Evolutionary conservation across 2,797 vertebrate species (phyloP).

Genomic region (Ceyx erithaca): DNA sequence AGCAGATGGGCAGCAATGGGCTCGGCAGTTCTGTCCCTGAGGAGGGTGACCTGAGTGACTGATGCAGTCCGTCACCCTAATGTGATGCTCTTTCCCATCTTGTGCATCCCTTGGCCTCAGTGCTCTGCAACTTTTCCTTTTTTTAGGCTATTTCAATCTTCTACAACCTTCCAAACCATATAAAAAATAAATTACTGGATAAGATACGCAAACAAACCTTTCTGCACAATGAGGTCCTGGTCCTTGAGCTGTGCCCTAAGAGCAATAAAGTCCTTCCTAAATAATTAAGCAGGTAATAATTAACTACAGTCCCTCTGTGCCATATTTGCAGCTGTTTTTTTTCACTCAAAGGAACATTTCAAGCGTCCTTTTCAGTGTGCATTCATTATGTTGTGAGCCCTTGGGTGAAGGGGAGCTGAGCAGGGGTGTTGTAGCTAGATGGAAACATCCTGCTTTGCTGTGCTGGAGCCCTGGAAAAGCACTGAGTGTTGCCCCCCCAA

Average conservation of each 20-base stretch:
- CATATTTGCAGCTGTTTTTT: neutral
- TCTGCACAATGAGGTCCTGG: neutral
- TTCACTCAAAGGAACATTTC: neutral
- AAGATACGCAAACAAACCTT: neutral
- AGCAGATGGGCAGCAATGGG: neutral
- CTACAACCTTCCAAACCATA: neutral
- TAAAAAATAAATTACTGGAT: neutral
- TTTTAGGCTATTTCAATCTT: neutral
- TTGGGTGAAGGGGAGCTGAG: neutral
- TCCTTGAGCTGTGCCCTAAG: neutral
- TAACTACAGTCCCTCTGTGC: fast-evolving
- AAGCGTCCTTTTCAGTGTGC: fast-evolving
- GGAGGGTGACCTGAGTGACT: neutral
- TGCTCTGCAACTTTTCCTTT: neutral
- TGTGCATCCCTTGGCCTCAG: fast-evolving
- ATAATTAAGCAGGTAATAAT: constrained; percentile 11
- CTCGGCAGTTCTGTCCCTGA: neutral
- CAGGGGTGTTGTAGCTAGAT: neutral
- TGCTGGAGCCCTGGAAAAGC: neutral
- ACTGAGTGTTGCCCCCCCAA: fast-evolving
- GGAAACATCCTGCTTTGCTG: neutral
- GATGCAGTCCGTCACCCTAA: fast-evolving
- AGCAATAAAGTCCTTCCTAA: neutral
- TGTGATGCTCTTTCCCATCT: neutral
- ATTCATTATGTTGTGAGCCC: neutral